Percentiles rank a stretch among this genome's conserved stretches.
phyloP scores from a whole-genome alignment of 2,888 invertebrate species.

The Scaptomyza polygonia region DNA sequence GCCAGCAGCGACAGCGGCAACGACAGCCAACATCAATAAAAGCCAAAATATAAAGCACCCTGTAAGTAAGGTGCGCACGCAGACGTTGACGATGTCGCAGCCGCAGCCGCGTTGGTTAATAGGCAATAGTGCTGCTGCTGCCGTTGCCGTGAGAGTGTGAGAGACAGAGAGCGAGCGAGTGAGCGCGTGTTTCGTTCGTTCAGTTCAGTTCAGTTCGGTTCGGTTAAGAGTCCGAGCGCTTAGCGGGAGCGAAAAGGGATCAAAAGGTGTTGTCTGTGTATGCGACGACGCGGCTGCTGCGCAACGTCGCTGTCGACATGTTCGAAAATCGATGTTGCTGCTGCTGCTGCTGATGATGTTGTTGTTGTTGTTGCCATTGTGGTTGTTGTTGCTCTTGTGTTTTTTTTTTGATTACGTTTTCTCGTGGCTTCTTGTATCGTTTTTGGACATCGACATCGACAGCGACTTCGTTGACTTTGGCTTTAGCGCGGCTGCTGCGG shows the following conservation, averaged over 20 bases:
- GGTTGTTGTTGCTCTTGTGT: slow-evolving; percentile 3
- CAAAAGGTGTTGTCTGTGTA: slow-evolving; percentile 67
- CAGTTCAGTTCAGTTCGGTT: neutral
- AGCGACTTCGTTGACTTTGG: slow-evolving; percentile 56
- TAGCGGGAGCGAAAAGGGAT: slow-evolving; percentile 76
- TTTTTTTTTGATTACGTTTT: slow-evolving; percentile 77
- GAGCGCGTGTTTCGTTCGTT: slow-evolving; percentile 35
- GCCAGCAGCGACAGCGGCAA: slow-evolving; percentile 2
- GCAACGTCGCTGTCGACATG: slow-evolving; percentile 48
- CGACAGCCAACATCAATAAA: slow-evolving; percentile 55
- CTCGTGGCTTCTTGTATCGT: slow-evolving; percentile 69
- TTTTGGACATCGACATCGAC: slow-evolving; percentile 50
- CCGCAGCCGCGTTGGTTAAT: slow-evolving; percentile 59
- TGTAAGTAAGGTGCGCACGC: slow-evolving; percentile 58
- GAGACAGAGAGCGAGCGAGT: slow-evolving; percentile 30
- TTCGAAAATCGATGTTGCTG: slow-evolving; percentile 74
- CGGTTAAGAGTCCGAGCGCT: slow-evolving; percentile 21
- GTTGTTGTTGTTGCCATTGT: slow-evolving; percentile 26
- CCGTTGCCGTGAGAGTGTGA: slow-evolving; percentile 21
- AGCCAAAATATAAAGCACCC: slow-evolving; percentile 71
- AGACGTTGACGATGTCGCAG: slow-evolving; percentile 52
- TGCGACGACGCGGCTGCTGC: slow-evolving; percentile 21
- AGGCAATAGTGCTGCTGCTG: slow-evolving; percentile 51
- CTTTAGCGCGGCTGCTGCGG: slow-evolving; percentile 39
- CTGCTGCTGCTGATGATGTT: slow-evolving; percentile 49